Base-by-base conservation (phyloP, 1,140 invertebrate genomes). In the Argopecten irradians region DNA sequence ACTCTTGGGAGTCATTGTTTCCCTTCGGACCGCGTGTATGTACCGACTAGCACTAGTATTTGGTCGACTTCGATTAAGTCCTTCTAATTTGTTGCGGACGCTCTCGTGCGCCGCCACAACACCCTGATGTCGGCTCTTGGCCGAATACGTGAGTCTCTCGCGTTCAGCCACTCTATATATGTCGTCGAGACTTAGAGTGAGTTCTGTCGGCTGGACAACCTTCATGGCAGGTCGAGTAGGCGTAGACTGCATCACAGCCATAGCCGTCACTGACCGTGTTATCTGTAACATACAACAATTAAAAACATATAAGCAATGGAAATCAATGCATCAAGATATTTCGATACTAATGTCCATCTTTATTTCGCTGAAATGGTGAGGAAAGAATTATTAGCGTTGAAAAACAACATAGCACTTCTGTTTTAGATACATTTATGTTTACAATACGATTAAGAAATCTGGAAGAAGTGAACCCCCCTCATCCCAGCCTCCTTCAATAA, bases 1-100 rank as follows among this genome's bases (percentile, higher is more conserved):
- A 43, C 89, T 90, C 82, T 90, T 90, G 28, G 89, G 89, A 28
- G 89, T 90, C 87, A 90, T 86, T 19, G 46, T 34, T 7, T 90
- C 89, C 71, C 89, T 36, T 83, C 87, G 33, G 16, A 86, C 41
- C 8, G 55, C 41, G 39, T 84, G 55, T 13, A 90, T 88, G 28
- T 90, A 90, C 22, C 89, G 22, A 43, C 89, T 90, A 36, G 89
- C 89, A 82, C 89, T 90, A 22, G 89, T 90, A 22, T 90, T 85
- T 16, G 89, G 89, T 9, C 89, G 71, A n/a, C 82, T 82, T 43
- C 82, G n/a, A n/a, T 71, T 43, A 16, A 84, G 43, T 71, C 88
- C 89, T 11, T 90, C 89, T 34, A 90, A 46, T n/a, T 88, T 88
- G 34, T 88, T 71, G 22, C 55, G 55, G 55, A 71, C 55, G 16